These are phyloP conservation scores for Drosophila tripunctata DNA, from an alignment of 2,888 invertebrate genomes.

Conservation along the genomic window DNA sequence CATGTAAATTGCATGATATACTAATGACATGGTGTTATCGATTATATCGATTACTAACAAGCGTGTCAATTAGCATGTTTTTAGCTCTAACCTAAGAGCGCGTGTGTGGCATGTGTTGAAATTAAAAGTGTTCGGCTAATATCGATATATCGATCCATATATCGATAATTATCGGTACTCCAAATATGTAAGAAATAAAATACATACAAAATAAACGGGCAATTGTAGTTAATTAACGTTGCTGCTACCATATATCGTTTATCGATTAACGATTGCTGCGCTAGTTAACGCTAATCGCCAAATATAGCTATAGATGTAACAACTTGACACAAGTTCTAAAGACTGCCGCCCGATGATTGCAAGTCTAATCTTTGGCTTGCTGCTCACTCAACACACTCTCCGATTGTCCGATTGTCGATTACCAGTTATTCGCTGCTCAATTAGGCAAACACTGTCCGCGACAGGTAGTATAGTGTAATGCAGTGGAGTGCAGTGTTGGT, in stretches of 20 bases:
- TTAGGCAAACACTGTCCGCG: slow-evolving; percentile 48
- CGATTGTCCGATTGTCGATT: slow-evolving; percentile 2
- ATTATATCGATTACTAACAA: slow-evolving; percentile 35
- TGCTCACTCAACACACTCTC: slow-evolving; percentile 20
- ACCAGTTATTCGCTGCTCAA: slow-evolving; percentile 45
- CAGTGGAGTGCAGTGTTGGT: background rate
- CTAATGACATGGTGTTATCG: slow-evolving; percentile 28
- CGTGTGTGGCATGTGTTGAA: background rate
- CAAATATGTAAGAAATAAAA: no score
- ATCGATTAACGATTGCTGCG: background rate
- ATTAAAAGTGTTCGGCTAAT: background rate
- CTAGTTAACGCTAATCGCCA: background rate
- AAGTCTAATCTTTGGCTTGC: slow-evolving; percentile 21
- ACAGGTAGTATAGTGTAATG: slow-evolving; percentile 5
- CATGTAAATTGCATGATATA: slow-evolving; percentile 38
- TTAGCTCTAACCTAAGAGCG: background rate
- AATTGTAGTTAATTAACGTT: background rate
- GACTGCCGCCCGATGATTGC: slow-evolving; percentile 13
- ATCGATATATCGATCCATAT: background rate
- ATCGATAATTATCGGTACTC: background rate
- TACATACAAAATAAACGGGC: background rate
- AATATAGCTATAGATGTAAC: background rate
- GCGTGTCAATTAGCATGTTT: background rate
- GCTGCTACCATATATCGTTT: background rate
- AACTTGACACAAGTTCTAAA: slow-evolving; percentile 33